Conservation (phyloP, 1,140 invertebrate genomes). For the Cyrtorhinus lividipennis region DNA sequence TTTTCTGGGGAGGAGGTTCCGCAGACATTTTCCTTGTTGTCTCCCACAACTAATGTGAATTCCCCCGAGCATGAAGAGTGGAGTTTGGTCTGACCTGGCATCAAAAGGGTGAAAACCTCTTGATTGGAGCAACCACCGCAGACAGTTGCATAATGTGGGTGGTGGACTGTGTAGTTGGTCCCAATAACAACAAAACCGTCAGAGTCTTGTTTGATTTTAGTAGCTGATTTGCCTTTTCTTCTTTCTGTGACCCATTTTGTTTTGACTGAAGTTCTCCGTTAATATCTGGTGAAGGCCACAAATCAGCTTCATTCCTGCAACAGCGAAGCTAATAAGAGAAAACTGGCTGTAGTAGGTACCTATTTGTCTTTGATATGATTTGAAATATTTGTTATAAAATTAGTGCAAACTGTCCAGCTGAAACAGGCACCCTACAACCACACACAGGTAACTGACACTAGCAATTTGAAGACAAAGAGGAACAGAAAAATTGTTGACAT, state of each 20-base stretch:
- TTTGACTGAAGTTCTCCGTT: too few relatives aligned
- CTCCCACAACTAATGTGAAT: not conserved
- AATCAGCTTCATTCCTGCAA: too few relatives aligned
- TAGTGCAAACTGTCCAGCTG: too few relatives aligned
- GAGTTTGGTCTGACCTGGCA: not conserved
- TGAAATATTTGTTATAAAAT: too few relatives aligned
- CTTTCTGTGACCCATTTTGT: too few relatives aligned
- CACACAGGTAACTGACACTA: too few relatives aligned
- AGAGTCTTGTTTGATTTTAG: not conserved
- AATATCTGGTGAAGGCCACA: too few relatives aligned
- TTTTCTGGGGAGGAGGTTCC: not conserved
- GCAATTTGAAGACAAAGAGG: too few relatives aligned
- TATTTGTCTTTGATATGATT: too few relatives aligned
- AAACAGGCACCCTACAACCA: not conserved
- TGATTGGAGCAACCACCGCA: not conserved
- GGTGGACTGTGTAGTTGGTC: not conserved
- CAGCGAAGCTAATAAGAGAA: too few relatives aligned
- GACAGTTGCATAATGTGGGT: not conserved
- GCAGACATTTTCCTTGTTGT: not conserved
- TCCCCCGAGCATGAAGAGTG: not conserved
- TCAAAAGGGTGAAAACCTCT: not conserved
- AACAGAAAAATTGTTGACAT: too few relatives aligned
- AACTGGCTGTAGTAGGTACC: too few relatives aligned
- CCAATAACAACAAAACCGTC: constrained; percentile 11
- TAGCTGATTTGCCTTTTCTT: not conserved